Evolutionary conservation across 37 sponge, comb jelly and placozoan genomes (phyloP).

Genomic region (Tethya wilhelma): DNA sequence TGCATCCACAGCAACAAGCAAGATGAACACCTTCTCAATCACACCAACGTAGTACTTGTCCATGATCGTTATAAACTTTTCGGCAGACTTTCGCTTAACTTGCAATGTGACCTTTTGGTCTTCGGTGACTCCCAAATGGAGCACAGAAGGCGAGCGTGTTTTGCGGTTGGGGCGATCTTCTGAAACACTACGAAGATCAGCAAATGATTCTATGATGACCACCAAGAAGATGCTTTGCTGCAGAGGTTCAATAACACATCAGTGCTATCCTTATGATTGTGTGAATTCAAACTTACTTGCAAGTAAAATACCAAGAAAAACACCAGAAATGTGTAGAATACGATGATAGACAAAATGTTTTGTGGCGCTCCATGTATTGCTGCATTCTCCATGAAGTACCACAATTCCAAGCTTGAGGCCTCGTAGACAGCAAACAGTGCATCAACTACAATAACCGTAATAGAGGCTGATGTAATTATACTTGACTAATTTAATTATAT

Average conservation of each 20-base stretch:
- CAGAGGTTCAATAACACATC: background rate
- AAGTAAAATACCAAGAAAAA: constrained; percentile 68
- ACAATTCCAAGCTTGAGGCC: constrained; percentile 77
- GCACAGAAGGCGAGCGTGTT: constrained; percentile 29
- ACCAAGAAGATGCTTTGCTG: constrained; percentile 85
- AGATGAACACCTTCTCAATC: constrained; percentile 51
- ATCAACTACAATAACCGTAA: constrained; percentile 56
- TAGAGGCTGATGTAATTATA: no score
- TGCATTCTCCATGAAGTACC: constrained; percentile 59
- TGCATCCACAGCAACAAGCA: constrained; percentile 70
- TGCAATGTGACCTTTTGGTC: constrained; percentile 10
- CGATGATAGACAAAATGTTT: background rate
- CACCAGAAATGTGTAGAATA: constrained; percentile 62
- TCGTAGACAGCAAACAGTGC: constrained; percentile 78
- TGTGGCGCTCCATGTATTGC: constrained; percentile 45
- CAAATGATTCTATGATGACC: constrained; percentile 86
- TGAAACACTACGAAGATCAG: constrained; percentile 56
- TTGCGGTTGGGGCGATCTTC: constrained; percentile 2
- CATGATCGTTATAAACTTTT: constrained; percentile 2
- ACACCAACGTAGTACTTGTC: background rate
- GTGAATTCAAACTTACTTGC: constrained; percentile 53
- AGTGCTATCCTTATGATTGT: background rate
- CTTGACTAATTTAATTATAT: no score
- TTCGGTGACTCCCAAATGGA: constrained; percentile 25
- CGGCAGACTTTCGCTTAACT: constrained; percentile 22